A percentile compares a stretch with the other conserved stretches of the same genome.
Evolutionary conservation across 37 sponge, comb jelly and placozoan species (phyloP).

Genomic region (Haliclona indistincta): DNA sequence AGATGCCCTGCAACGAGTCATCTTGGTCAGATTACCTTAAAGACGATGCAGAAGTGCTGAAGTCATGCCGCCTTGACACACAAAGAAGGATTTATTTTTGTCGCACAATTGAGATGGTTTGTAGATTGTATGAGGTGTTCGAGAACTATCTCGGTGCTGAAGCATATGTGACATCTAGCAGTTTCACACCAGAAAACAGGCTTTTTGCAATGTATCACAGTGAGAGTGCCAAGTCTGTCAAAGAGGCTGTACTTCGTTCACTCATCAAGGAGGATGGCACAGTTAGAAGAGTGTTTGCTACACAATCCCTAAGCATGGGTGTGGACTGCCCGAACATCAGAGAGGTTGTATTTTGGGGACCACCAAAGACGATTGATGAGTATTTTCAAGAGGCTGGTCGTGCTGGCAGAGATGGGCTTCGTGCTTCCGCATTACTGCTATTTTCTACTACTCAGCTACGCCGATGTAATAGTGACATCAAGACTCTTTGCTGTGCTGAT

Average conservation of each 20-base stretch:
- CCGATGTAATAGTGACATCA: background rate
- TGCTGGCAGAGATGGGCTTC: slow-evolving; percentile 5
- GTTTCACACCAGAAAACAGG: background rate
- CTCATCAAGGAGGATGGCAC: background rate
- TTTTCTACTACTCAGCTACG: background rate
- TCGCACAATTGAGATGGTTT: background rate
- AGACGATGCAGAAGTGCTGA: background rate
- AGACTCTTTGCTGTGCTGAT: background rate
- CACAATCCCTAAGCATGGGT: slow-evolving; percentile 2
- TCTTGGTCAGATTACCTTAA: background rate
- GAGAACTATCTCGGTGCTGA: background rate
- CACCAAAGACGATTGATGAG: background rate
- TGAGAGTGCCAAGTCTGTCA: background rate
- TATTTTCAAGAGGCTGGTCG: slow-evolving; percentile 12
- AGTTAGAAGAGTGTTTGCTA: background rate
- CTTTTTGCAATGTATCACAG: background rate
- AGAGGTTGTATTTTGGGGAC: slow-evolving; percentile 1
- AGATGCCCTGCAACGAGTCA: background rate
- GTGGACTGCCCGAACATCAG: background rate
- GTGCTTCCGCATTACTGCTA: background rate
- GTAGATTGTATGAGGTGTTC: background rate
- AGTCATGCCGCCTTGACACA: background rate
- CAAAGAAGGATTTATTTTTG: background rate
- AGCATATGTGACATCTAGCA: background rate
- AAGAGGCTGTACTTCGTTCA: background rate